These are phyloP conservation scores for Camponotus vicinus DNA, from an alignment of 1,140 invertebrate species.

Conservation along the genomic window DNA sequence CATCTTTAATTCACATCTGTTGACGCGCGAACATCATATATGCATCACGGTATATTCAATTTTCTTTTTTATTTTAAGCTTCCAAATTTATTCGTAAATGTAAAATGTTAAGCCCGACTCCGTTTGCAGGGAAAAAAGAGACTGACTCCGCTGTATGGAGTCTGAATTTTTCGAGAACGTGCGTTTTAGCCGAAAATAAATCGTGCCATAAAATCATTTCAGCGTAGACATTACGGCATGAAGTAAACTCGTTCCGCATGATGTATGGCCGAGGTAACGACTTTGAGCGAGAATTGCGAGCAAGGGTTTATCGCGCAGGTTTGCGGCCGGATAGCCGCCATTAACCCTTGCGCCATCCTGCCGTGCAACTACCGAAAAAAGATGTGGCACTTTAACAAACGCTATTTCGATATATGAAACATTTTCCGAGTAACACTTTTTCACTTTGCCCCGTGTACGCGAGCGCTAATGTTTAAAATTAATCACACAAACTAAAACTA, in stretches of 20 bases:
- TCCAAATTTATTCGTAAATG: slow-evolving; percentile 31
- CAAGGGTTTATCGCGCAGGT: slow-evolving; percentile 66
- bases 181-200: slow-evolving; percentile 60
- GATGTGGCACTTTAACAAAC: slow-evolving; percentile 29
- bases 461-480: slow-evolving; percentile 23
- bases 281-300: slow-evolving; percentile 64
- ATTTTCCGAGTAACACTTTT: not conserved
- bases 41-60: slow-evolving; percentile 21
- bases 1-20: slow-evolving; percentile 30
- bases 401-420: slow-evolving; percentile 11
- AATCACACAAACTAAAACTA: slow-evolving; percentile 22
- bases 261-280: slow-evolving; percentile 70
- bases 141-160: too few species aligned
- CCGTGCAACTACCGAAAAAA: slow-evolving; percentile 53
- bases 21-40: slow-evolving; percentile 3
- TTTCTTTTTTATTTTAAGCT: slow-evolving; percentile 11
- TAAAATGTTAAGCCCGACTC: slow-evolving; percentile 41
- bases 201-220: slow-evolving; percentile 72
- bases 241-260: slow-evolving; percentile 71
- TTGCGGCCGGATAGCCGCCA: slow-evolving; percentile 56
- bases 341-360: slow-evolving; percentile 55
- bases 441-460: not conserved
- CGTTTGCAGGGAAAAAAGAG: slow-evolving; percentile 29
- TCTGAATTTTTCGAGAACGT: slow-evolving; percentile 33
- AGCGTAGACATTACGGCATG: slow-evolving; percentile 58